Conservation (phyloP, 2,888 invertebrate species). For the Prosopocoilus inquinatus region DNA sequence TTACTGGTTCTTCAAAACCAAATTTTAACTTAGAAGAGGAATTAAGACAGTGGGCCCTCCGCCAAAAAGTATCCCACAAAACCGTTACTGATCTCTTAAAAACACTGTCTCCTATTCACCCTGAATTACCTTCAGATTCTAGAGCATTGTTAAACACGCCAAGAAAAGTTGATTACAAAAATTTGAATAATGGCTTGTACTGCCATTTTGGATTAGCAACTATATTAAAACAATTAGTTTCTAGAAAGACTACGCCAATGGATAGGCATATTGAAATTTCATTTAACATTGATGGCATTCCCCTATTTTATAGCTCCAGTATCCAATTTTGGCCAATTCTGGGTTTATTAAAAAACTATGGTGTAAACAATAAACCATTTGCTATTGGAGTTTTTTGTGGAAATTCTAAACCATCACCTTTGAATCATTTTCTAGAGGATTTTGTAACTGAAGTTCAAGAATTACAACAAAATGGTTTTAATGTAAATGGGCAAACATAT, state of each 20-base stretch:
- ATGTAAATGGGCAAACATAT: constrained; percentile 3
- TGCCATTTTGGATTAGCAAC: constrained; percentile 15
- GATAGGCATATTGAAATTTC: background rate
- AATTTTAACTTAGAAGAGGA: no score
- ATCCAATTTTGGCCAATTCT: constrained; percentile 20
- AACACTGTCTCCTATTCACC: constrained; percentile 18
- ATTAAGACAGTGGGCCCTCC: no score
- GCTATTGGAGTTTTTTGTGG: constrained; percentile 25
- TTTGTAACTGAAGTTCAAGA: constrained; percentile 22
- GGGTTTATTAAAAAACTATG: constrained; percentile 10
- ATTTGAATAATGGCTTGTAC: constrained; percentile 16
- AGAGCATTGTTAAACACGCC: constrained; percentile 19
- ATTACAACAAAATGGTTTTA: constrained; percentile 8
- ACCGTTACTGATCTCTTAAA: constrained; percentile 16
- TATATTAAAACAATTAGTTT: no score
- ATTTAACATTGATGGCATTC: constrained; percentile 24
- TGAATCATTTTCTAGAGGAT: constrained; percentile 22
- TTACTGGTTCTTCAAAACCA: no score
- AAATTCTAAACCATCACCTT: constrained; percentile 19
- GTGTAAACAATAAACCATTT: constrained; percentile 12
- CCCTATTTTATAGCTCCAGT: constrained; percentile 17
- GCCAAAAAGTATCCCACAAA: background rate
- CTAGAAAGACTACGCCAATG: no score
- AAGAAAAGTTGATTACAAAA: constrained; percentile 4
- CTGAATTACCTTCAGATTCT: constrained; percentile 19